Evolutionary conservation across 2,113 vertebrate species (phyloP), one percentile per base, ranked within the genome.

Genomic region (Pseudopipra pipra): DNA sequence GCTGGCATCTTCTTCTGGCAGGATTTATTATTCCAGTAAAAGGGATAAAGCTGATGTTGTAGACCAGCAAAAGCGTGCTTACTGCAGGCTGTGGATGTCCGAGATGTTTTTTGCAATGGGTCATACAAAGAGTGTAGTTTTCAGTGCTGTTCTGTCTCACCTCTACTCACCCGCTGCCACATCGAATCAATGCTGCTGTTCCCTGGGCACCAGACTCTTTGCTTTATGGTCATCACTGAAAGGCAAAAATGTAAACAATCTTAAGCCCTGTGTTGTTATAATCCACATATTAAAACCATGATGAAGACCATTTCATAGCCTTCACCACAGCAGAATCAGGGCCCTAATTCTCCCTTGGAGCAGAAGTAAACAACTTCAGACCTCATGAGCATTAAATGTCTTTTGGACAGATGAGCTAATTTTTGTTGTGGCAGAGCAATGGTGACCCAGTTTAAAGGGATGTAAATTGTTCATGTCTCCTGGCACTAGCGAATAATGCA

Each of bases 381-480:
- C 68, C 91, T 93, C 83, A 33, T 54, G 63, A 95, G 90, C 62
- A 78, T 90, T 93, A 83, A 75, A 68, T 66, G 75, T 80, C 49
- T 86, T 95, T 92, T 89, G 93, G 94, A 94, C 91, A 89, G 77
- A 85, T 90, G 82, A 91, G 73, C 78, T 85, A 90, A 93, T 90
- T 95, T 94, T 95, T 87, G 66, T 88, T 93, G 93, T 89, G 73
- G 76, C 80, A 87, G 72, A 96, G 66, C 71, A 88, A 47, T 28
- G 25, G 2, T 88, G 94, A 90, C 94, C 87, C 73, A 92, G 55
- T 92, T 96, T 77, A 46, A 91, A 78, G 75, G 52, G 63, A 85
- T 94, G 56, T 62, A 87, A 76, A 76, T 74, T 81, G 94, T 93
- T 97, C 71, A 63, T 75, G 52, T 76, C 75, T 82, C 90, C 37